Base-by-base conservation (phyloP, 2,888 invertebrate species). In the Platynereis dumerilii region DNA sequence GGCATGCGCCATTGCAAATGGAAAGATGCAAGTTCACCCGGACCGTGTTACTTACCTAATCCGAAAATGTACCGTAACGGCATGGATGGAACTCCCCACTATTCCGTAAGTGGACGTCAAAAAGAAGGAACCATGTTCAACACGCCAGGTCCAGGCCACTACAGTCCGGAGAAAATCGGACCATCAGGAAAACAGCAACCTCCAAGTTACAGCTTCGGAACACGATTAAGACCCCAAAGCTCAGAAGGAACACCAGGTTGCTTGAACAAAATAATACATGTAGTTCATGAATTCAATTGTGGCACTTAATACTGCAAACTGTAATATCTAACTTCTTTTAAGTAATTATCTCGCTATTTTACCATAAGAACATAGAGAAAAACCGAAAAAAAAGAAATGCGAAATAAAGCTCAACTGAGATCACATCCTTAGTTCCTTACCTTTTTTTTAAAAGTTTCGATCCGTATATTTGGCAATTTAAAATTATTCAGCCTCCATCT, bases 111-210 rank as follows among this genome's bases (percentile, higher is more conserved):
- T 60, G 67, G 72, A 27, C 66, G 83, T 28, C 73, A 72, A 34
- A 73, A 68, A 60, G 80, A 78, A 34, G 48, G 53, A 1, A 69
- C 68, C n/a, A 44, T 66, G 22, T 80, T 79, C 70, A 74, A 74
- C 61, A 75, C 75, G 2, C 83, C 83, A 2, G 84, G 83, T n/a
- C 83, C 84, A 1, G 83, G 83, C 2, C 73, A 80, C 22, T 83
- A 84, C 75, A 74, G 71, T 39, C 81, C 82, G 5, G 82, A 82
- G 64, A 60, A 60, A 15, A 64, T 73, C n/a, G 80, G 79, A 17
- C 76, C 76, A 15, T 65, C 75, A 1, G 71, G 77, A n/a, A 70
- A 75, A 26, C 68, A 60, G 68, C 71, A 69, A 53, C 72, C 75
- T 10, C 82, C 84, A 29, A 69, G 73, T 22, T 82, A 79, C 73